phyloP scores from a whole-genome alignment of 2,888 invertebrate genomes.

The Hypena proboscidalis region DNA sequence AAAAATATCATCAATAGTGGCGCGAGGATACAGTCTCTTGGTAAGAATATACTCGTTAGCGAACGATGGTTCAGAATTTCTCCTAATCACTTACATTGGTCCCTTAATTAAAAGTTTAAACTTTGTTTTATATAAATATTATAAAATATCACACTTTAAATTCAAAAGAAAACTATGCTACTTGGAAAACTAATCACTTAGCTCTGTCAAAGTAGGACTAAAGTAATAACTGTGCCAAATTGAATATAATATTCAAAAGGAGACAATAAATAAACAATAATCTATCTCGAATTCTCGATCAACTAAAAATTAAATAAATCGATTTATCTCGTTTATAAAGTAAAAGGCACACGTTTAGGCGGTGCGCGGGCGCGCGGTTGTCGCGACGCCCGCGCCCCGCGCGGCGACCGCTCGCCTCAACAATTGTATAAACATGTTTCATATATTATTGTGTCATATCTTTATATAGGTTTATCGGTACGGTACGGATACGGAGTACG shows the following conservation, averaged over 20 bases:
- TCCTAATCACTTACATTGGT: constrained; percentile 84
- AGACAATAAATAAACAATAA: constrained; percentile 84
- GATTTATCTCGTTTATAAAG: constrained; percentile 76
- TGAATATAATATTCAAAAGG: constrained; percentile 80
- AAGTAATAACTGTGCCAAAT: constrained; percentile 83
- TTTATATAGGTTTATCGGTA: constrained; percentile 64
- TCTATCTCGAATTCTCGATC: constrained; percentile 80
- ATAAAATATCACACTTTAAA: constrained; percentile 86
- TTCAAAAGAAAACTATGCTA: constrained; percentile 82
- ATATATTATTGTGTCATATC: constrained; percentile 64
- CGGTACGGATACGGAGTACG: constrained; percentile 7
- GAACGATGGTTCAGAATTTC: constrained; percentile 77
- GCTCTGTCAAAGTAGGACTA: constrained; percentile 80
- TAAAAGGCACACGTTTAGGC: constrained; percentile 78
- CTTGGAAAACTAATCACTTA: constrained; percentile 80
- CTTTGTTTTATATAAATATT: constrained; percentile 83
- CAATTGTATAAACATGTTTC: constrained; percentile 58
- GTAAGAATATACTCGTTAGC: constrained; percentile 70
- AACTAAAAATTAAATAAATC: constrained; percentile 84
- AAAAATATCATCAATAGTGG: constrained; percentile 65
- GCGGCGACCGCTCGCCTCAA: constrained; percentile 45
- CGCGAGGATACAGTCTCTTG: constrained; percentile 73
- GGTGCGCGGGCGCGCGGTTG: constrained; percentile 54
- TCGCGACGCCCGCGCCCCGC: constrained; percentile 51
- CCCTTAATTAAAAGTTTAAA: constrained; percentile 84